A percentile compares a stretch with the other conserved stretches of the same genome.
phyloP scores from a whole-genome alignment of 2,113 vertebrate species.

The Myiozetetes cayanensis region DNA sequence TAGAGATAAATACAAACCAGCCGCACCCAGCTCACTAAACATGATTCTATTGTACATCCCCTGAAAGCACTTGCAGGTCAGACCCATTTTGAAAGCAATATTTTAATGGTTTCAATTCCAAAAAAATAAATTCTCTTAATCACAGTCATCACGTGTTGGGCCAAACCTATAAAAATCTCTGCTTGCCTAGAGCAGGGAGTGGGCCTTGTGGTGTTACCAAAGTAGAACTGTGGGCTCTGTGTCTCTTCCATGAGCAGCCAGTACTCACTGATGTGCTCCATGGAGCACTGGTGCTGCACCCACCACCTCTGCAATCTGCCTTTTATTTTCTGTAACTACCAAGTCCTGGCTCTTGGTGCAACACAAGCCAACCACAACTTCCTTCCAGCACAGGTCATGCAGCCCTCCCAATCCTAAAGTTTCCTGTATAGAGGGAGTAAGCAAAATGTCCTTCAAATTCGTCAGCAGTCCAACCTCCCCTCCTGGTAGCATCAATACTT shows the following conservation, averaged over 20 bases:
- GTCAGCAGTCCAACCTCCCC: not conserved
- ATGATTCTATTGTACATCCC: not conserved
- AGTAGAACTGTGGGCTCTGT: not conserved
- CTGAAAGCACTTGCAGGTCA: not conserved
- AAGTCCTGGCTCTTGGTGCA: not conserved
- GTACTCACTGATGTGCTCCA: not conserved
- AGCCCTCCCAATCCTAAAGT: not conserved
- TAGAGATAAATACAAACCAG: not conserved
- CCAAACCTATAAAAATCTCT: not conserved
- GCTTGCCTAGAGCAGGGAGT: not conserved
- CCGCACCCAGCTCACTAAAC: not conserved
- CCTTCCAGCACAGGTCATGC: not conserved
- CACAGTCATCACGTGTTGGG: rapidly evolving
- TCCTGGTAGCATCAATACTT: not conserved
- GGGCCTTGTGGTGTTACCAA: not conserved
- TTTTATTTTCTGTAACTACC: no score
- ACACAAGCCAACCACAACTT: not conserved
- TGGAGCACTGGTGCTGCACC: not conserved
- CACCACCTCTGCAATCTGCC: not conserved
- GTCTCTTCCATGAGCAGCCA: not conserved
- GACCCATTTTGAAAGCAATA: not conserved
- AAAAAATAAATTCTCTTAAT: not conserved
- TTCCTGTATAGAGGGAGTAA: not conserved
- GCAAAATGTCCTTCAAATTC: not conserved
- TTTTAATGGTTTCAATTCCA: not conserved